These are phyloP conservation scores for Heteropelma amictum DNA, from an alignment of 2,888 invertebrate species.

Conservation along the genomic window DNA sequence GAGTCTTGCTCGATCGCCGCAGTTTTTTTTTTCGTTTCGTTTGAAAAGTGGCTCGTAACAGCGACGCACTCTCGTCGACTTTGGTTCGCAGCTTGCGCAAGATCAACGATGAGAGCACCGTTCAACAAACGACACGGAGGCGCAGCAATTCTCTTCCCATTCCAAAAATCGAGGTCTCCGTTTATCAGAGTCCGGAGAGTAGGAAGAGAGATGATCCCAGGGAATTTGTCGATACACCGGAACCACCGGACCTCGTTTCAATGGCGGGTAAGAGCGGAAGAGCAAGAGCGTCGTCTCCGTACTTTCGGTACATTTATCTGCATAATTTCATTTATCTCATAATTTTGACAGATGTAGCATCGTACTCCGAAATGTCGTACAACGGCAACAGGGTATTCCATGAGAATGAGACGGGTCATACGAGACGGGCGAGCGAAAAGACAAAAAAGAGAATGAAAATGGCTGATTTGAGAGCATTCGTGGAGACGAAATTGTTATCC, in stretches of 20 bases:
- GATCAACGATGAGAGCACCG: slow-evolving; percentile 90
- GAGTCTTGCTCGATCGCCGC: neutral
- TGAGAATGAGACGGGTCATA: slow-evolving; percentile 77
- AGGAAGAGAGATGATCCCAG: slow-evolving; percentile 84
- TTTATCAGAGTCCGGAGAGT: slow-evolving; percentile 88
- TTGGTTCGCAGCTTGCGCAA: slow-evolving; percentile 84
- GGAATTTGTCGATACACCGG: slow-evolving; percentile 89
- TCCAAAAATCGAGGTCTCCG: slow-evolving; percentile 93
- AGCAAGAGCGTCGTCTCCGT: slow-evolving; percentile 36
- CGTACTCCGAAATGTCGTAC: slow-evolving; percentile 78
- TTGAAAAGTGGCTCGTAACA: neutral
- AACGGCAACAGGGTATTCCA: slow-evolving; percentile 68
- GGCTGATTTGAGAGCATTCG: slow-evolving; percentile 93
- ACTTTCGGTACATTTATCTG: neutral
- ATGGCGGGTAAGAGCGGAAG: slow-evolving; percentile 83
- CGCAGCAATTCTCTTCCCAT: slow-evolving; percentile 96
- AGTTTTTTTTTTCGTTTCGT: neutral
- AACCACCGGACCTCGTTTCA: slow-evolving; percentile 80
- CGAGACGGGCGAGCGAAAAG: slow-evolving; percentile 89
- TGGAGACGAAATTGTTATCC: slow-evolving; percentile 93
- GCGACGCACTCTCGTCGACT: neutral
- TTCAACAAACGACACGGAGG: slow-evolving; percentile 88
- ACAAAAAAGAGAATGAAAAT: slow-evolving; percentile 93
- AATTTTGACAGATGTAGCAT: slow-evolving; percentile 50
- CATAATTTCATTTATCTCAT: neutral